Base-by-base conservation (phyloP, 1,140 invertebrate genomes). In the Callitettix versicolor region DNA sequence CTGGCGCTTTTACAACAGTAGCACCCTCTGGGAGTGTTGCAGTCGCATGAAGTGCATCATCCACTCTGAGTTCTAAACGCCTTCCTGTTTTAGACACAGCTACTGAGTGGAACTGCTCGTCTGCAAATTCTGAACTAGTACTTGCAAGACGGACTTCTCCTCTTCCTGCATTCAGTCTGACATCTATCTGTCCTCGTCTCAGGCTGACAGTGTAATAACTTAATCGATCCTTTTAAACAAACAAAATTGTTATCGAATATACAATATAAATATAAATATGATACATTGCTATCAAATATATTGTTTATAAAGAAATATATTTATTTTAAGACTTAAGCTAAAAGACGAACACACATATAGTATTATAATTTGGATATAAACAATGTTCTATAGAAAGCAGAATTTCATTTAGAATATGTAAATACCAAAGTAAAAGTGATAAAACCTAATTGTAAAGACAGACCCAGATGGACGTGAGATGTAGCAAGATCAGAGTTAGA, bases 181-280 rank as follows among this genome's bases (percentile, higher is more conserved):
- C 73, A 62, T 83, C 76, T 3, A 87, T 60, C 61, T 77, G 74
- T 1, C 85, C 85, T 61, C 79, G 72, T 1, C 78, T 64, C 47
- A 89, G 59, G 38, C 78, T 75, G 2, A 83, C 69, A 1, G 84
- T 86, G 63, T 84, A 86, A 64, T 79, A 86, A 63, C 79, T 79
- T 71, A 79, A 56, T 43, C 69, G 42, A 21, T 73, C 67, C 58
- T 67, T 60, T 50, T 46, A 51, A 38, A 50, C 52, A 30, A 30
- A 4, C 26, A 30, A 3, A 30, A 30, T 30, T n/a, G n/a, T n/a
- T n/a, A n/a, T n/a, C n/a, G n/a, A n/a, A n/a, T n/a, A n/a, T n/a
- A n/a, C n/a, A n/a, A n/a, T n/a, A n/a, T n/a, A 43, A 18, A 55
- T n/a, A 38, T 21, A 52, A 14, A 30, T 5, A 12, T 7, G 7